A percentile compares a stretch with the other conserved stretches of the same genome.
Evolutionary conservation across 2,797 vertebrate species (phyloP).

Genomic region (Pangasius krempfi): DNA sequence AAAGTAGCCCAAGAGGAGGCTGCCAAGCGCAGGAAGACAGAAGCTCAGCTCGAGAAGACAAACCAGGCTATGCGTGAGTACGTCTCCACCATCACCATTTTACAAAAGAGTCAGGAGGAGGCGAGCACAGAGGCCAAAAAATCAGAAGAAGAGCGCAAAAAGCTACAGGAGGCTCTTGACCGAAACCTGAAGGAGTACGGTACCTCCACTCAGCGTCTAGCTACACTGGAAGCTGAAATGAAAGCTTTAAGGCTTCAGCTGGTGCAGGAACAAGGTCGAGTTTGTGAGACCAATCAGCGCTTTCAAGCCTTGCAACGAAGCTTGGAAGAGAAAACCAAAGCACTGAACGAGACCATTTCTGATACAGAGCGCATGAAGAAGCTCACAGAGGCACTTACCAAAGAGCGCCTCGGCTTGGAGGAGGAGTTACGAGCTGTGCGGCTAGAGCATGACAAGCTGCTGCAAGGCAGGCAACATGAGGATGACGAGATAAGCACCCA

Average conservation of each 20-base stretch:
- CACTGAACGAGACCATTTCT: conserved; percentile 79
- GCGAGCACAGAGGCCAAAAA: conserved; percentile 77
- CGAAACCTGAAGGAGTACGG: conserved; percentile 82
- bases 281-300: conserved; percentile 82
- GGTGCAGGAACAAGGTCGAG: conserved; percentile 82
- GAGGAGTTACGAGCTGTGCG: conserved; percentile 82
- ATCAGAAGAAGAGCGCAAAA: conserved; percentile 78
- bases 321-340: conserved; percentile 84
- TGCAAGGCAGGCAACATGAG: conserved; percentile 75
- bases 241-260: conserved; percentile 83
- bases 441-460: conserved; percentile 81
- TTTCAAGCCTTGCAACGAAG: conserved; percentile 83
- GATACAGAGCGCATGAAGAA: conserved; percentile 84
- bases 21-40: conserved; percentile 79
- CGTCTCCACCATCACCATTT: conserved; percentile 76
- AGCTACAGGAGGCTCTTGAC: conserved; percentile 84
- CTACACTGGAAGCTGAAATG: conserved; percentile 75
- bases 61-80: conserved; percentile 80
- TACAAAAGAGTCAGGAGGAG: conserved; percentile 87
- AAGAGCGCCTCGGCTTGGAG: conserved; percentile 86
- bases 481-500: conserved; percentile 80
- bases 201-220: conserved; percentile 74
- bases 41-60: conserved; percentile 84
- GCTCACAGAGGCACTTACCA: conserved; percentile 84
- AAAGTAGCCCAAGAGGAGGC: conserved; percentile 81